Evolutionary conservation across 2,888 invertebrate genomes (phyloP).

Genomic region (Melanostoma mellinum): DNA sequence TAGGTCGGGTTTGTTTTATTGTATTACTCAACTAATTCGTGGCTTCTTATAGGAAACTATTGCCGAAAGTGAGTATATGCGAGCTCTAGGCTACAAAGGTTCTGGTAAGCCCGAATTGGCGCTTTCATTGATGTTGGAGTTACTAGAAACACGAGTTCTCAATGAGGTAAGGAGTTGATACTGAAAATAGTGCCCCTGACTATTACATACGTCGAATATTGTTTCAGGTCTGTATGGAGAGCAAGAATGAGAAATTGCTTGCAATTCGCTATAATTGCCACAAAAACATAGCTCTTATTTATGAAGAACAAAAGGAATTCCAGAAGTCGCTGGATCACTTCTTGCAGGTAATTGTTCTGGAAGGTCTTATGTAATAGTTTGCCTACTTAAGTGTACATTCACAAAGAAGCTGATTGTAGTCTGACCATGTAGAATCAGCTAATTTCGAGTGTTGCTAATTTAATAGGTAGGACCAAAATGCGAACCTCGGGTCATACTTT

Average conservation of each 20-base stretch:
- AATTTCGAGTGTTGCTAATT: too few species aligned
- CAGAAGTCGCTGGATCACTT: constrained; percentile 87
- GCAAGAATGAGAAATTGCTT: constrained; percentile 84
- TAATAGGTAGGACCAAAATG: too few species aligned
- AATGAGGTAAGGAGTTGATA: constrained; percentile 72
- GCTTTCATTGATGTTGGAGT: constrained; percentile 71
- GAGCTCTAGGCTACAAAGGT: constrained; percentile 74
- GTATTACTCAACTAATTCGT: background rate
- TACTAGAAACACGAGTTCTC: constrained; percentile 74
- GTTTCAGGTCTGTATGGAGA: constrained; percentile 82
- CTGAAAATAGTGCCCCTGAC: background rate
- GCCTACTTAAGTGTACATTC: too few species aligned
- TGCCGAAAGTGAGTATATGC: constrained; percentile 75
- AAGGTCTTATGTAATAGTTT: too few species aligned
- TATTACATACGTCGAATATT: background rate
- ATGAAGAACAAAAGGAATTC: constrained; percentile 84
- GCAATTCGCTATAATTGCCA: constrained; percentile 92
- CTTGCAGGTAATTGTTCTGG: constrained; percentile 82
- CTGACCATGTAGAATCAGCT: too few species aligned
- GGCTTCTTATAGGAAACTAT: constrained; percentile 73
- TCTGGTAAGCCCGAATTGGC: constrained; percentile 73
- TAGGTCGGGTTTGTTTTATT: constrained; percentile 23
- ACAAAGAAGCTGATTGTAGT: too few species aligned
- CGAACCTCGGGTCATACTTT: too few species aligned
- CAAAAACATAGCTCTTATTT: constrained; percentile 90